A percentile compares a stretch with the other conserved stretches of the same genome.
Conservation (phyloP, 2,113 vertebrate genomes). For the Heptranchias perlo region DNA sequence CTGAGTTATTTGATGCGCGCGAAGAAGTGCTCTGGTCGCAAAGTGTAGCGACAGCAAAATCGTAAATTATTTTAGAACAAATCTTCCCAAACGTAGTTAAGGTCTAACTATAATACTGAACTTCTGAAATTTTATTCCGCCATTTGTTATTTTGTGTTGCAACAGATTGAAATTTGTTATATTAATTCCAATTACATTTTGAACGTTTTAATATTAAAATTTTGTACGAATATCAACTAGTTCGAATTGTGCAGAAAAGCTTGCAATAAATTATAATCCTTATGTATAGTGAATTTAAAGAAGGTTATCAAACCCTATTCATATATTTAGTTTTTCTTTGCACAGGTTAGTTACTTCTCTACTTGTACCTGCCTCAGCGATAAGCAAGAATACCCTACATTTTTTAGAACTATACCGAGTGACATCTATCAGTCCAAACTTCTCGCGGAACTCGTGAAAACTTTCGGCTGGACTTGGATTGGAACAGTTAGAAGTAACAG, state of each 20-base stretch:
- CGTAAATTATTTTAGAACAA: too few species aligned
- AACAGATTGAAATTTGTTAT: neutral
- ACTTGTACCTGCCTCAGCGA: conserved; percentile 36
- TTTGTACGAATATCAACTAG: neutral
- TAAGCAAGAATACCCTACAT: conserved; percentile 34
- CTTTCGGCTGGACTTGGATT: conserved; percentile 39
- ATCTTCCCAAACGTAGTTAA: neutral
- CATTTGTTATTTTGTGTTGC: too few species aligned
- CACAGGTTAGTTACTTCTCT: conserved; percentile 37
- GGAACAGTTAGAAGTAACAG: conserved; percentile 34
- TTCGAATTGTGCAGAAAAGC: neutral
- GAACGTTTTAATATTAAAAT: neutral
- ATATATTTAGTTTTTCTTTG: neutral
- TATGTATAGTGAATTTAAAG: neutral
- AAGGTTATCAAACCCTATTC: too few species aligned
- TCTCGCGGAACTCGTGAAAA: conserved; percentile 32
- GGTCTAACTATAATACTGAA: neutral
- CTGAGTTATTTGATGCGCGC: too few species aligned
- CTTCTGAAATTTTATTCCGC: neutral
- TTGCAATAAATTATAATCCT: neutral
- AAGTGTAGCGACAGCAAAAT: too few species aligned
- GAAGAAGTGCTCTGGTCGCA: too few species aligned
- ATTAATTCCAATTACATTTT: neutral
- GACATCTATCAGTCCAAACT: conserved; percentile 33
- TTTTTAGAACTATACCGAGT: conserved; percentile 39